Evolutionary conservation across 2,888 invertebrate genomes (phyloP), one percentile per base, ranked within the genome.

Genomic region (Hymenopus coronatus): DNA sequence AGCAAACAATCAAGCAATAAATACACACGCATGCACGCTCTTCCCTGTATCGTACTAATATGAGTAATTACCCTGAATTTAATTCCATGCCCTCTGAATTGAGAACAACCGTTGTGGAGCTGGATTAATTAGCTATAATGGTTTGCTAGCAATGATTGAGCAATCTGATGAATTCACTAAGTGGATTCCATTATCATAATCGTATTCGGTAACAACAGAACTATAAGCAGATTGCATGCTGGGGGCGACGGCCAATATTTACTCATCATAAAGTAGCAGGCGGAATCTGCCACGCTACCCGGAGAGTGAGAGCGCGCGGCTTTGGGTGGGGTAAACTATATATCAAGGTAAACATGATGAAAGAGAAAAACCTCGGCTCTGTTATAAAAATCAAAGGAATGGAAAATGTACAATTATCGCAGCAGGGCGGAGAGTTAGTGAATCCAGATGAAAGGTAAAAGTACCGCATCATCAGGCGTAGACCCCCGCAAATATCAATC

Each of bases 101-200:
- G 82, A 82, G 87, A 87, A 82, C 82, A 82, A 87, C 54, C 15
- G 28, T 33, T 33, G 54, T 28, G 25, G 28, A 82, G 87, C 54
- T 82, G 87, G 87, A 87, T 87, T 87, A 87, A 87, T 87, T 87
- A 87, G 82, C 30, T 87, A 82, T 87, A 87, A 87, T 82, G 86
- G 86, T 28, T 70, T 28, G 70, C 28, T 86, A 25, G 86, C 86
- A 15, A 86, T 81, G 87, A 87, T 33, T 82, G 87, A 87, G 87
- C 82, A 87, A 87, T 87, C 70, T 33, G 54, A 87, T 87, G 87
- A 28, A 86, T 86, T 86, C 86, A 28, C 86, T 87, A 87, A 87
- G 87, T 87, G 87, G 87, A 87, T 87, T 87, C 87, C 87, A 87
- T 87, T 87, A 82, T 82, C 82, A 87, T 87, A 82, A 87, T 82